A percentile compares a stretch with the other conserved stretches of the same genome.
phyloP scores from a whole-genome alignment of 2,113 vertebrate species.

The Festucalex cinctus region DNA sequence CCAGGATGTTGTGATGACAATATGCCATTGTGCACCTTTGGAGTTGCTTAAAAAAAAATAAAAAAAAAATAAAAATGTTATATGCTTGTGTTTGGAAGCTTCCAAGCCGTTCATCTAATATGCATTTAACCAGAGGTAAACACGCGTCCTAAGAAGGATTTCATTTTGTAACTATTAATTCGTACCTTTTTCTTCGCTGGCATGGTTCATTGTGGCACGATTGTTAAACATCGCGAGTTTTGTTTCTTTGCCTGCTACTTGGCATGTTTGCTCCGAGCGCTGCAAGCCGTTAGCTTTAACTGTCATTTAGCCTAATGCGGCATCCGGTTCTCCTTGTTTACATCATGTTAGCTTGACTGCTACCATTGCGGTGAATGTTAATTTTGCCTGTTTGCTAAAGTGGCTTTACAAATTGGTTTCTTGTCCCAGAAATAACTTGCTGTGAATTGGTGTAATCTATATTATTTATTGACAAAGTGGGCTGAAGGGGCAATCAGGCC shows the following conservation, averaged over 20 bases:
- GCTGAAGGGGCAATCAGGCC: no score
- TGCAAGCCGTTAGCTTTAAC: conserved; percentile 48
- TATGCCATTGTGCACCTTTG: conserved; percentile 51
- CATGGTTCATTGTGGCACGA: conserved; percentile 54
- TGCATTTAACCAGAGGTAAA: conserved; percentile 79
- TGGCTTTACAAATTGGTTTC: conserved; percentile 47
- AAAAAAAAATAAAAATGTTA: no score
- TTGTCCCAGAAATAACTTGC: conserved; percentile 25
- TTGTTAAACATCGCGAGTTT: conserved; percentile 61
- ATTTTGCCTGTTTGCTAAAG: conserved; percentile 50
- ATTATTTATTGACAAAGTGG: no score
- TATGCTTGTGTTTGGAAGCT: conserved; percentile 67
- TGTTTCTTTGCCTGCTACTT: conserved; percentile 53
- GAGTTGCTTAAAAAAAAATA: conserved; percentile 28
- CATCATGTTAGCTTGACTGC: conserved; percentile 57
- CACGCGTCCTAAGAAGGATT: conserved; percentile 64
- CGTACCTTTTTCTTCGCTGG: conserved; percentile 67
- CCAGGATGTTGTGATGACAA: conserved; percentile 64
- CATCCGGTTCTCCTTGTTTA: conserved; percentile 64
- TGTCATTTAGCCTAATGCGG: conserved; percentile 65
- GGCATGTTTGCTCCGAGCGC: conserved; percentile 45
- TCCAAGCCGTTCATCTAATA: conserved; percentile 66
- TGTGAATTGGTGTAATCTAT: no score
- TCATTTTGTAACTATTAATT: conserved; percentile 78
- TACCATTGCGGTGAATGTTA: conserved; percentile 29